Evolutionary conservation across 1,140 invertebrate species (phyloP).

Genomic region (Hyphantria cunea): DNA sequence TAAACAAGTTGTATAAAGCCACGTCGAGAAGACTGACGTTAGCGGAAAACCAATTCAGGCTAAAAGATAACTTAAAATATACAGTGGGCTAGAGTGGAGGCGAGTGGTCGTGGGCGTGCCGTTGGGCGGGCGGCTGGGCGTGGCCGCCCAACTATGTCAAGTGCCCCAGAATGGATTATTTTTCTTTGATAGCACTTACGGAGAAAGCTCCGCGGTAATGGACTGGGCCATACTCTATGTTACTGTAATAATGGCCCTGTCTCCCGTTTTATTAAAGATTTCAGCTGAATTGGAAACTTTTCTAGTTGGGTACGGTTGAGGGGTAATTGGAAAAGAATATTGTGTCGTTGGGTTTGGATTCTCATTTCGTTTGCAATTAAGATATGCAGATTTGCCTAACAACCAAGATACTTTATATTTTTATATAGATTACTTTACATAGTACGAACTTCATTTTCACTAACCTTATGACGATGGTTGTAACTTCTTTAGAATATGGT

Average conservation of each 20-base stretch:
- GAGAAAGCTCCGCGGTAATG: constrained; percentile 23
- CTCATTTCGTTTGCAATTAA: too few relatives aligned
- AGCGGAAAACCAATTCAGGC: constrained; percentile 28
- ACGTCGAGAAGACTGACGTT: constrained; percentile 5
- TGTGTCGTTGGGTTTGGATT: too few relatives aligned
- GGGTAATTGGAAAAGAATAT: too few relatives aligned
- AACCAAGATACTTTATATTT: too few relatives aligned
- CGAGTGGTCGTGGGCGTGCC: constrained; percentile 34
- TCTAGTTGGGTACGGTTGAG: background rate
- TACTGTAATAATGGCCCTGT: constrained; percentile 16
- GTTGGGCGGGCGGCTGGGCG: constrained; percentile 29
- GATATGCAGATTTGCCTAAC: too few relatives aligned
- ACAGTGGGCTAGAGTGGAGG: constrained; percentile 17
- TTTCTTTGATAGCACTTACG: constrained; percentile 32
- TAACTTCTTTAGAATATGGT: too few relatives aligned
- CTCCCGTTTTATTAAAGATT: constrained; percentile 19
- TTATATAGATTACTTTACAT: too few relatives aligned
- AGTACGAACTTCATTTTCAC: too few relatives aligned
- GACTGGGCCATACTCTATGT: constrained; percentile 17
- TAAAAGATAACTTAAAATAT: constrained; percentile 29
- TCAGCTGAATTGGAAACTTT: constrained; percentile 8
- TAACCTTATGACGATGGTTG: too few relatives aligned
- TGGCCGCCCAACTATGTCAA: constrained; percentile 36
- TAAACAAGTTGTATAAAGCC: constrained; percentile 20
- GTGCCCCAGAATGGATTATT: constrained; percentile 34